phyloP scores from a whole-genome alignment of 1,140 invertebrate species.

The Agraylea sexmaculata region DNA sequence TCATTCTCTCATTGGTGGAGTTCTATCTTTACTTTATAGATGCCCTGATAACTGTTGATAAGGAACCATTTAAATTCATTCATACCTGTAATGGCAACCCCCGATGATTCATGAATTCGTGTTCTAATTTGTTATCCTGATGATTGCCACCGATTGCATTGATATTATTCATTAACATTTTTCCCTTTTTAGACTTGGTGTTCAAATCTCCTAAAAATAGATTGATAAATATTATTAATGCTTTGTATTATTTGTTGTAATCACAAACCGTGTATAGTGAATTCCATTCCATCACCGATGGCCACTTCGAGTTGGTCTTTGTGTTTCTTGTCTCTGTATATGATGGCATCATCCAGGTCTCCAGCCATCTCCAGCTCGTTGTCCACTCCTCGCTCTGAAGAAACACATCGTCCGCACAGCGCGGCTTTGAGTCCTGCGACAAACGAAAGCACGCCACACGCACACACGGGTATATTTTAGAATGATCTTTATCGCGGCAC shows the following conservation, averaged over 20 bases:
- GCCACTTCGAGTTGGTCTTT: conserved; percentile 81
- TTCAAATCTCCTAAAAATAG: conserved; percentile 53
- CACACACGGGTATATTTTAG: no score
- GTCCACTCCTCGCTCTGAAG: conserved; percentile 46
- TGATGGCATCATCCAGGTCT: conserved; percentile 71
- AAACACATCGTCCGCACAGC: conserved; percentile 48
- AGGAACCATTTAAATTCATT: conserved; percentile 2
- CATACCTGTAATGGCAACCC: conserved; percentile 45
- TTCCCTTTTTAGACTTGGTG: conserved; percentile 60
- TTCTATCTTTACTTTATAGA: background rate
- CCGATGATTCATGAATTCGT: conserved; percentile 57
- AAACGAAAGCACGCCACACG: conserved; percentile 22
- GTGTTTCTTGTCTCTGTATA: conserved; percentile 75
- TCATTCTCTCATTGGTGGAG: background rate
- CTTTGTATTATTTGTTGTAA: background rate
- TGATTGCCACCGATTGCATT: conserved; percentile 56
- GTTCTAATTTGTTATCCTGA: conserved; percentile 60
- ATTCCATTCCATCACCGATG: conserved; percentile 83
- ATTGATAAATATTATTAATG: conserved; percentile 10
- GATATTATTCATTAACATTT: conserved; percentile 58
- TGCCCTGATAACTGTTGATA: background rate
- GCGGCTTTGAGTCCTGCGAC: conserved; percentile 41
- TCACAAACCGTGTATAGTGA: conserved; percentile 66
- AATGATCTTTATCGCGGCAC: no score
- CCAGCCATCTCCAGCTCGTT: conserved; percentile 50